These are phyloP conservation scores for Hippocampus comes DNA, from an alignment of 2,113 vertebrate species.

Conservation along the genomic window DNA sequence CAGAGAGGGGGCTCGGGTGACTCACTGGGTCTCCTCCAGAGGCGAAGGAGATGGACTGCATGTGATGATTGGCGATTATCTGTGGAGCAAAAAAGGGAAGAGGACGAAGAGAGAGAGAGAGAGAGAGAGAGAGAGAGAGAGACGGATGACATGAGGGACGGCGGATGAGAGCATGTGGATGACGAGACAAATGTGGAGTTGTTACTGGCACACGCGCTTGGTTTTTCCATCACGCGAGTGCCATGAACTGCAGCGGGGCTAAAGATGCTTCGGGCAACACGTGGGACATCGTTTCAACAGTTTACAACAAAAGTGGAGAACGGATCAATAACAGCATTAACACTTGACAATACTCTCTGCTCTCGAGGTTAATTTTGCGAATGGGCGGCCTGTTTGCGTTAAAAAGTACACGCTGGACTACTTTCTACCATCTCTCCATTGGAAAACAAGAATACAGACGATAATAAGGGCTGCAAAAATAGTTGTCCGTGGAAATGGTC, in stretches of 20 bases:
- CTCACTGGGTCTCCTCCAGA: constrained; percentile 96
- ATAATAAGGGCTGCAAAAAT: background rate
- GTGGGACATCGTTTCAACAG: constrained; percentile 48
- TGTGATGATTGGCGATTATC: constrained; percentile 97
- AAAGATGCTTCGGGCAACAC: constrained; percentile 33
- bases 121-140: background rate
- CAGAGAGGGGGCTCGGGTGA: constrained; percentile 50
- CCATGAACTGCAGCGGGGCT: constrained; percentile 37
- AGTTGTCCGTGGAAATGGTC: background rate
- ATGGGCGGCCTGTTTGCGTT: constrained; percentile 27
- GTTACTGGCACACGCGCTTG: constrained; percentile 47
- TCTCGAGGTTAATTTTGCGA: constrained; percentile 38
- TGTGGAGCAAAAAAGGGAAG: constrained; percentile 58
- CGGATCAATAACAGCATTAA: constrained; percentile 51
- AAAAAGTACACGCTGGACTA: constrained; percentile 17
- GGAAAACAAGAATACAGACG: background rate
- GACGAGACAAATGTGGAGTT: constrained; percentile 48
- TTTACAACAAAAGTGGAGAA: constrained; percentile 27
- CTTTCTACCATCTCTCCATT: constrained; percentile 14
- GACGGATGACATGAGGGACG: constrained; percentile 51
- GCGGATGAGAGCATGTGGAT: constrained; percentile 54
- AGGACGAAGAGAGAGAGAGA: constrained; percentile 2
- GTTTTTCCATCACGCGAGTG: constrained; percentile 38
- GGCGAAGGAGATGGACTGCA: constrained; percentile 95
- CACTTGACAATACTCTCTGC: constrained; percentile 40